Conservation (phyloP, 2,888 invertebrate species). For the Orchesella flavescens region DNA sequence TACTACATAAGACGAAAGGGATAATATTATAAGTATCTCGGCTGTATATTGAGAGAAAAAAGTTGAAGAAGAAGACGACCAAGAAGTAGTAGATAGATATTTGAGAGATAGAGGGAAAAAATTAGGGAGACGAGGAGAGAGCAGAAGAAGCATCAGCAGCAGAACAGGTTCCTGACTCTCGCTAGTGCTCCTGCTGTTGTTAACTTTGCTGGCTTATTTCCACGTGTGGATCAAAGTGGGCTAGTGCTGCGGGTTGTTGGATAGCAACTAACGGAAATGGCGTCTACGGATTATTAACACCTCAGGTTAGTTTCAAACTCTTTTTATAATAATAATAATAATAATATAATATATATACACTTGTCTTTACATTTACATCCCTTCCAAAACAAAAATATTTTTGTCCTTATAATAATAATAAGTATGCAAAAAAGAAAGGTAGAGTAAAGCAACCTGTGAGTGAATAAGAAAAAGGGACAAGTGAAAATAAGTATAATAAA, state of each 20-base stretch:
- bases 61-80: not conserved
- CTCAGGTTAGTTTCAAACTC: constrained; percentile 43
- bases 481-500: no score
- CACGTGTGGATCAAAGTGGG: constrained; percentile 69
- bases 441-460: no score
- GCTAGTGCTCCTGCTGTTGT: constrained; percentile 13
- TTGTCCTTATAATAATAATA: not conserved
- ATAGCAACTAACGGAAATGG: constrained; percentile 59
- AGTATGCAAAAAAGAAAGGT: no score
- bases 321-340: not conserved
- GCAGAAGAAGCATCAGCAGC: constrained; percentile 42
- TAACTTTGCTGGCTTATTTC: constrained; percentile 65
- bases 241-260: constrained; percentile 62
- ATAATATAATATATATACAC: no score
- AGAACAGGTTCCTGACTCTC: constrained; percentile 41
- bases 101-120: constrained; percentile 59
- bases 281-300: constrained; percentile 48
- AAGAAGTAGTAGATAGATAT: constrained; percentile 21
- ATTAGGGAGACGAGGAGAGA: constrained; percentile 42
- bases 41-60: not conserved
- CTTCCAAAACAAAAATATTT: not conserved
- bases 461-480: no score
- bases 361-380: not conserved
- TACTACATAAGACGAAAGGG: no score
- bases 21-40: not conserved